Evolutionary conservation across 37 sponge, comb jelly and placozoan species (phyloP).

Genomic region (Aphrocallistes beatrix): DNA sequence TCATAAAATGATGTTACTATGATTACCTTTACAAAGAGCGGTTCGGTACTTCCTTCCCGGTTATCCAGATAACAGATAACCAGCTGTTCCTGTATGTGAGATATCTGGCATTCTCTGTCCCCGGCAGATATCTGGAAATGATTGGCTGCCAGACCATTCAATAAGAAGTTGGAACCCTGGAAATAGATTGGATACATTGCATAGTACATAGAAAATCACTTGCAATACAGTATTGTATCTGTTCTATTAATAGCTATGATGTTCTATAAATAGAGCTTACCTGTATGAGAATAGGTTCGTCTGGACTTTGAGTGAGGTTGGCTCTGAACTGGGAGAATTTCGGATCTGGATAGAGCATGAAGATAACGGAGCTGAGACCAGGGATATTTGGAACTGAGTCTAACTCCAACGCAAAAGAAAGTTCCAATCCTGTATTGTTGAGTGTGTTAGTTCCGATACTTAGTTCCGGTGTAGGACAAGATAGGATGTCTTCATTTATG

Average conservation of each 20-base stretch:
- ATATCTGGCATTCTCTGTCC: not conserved
- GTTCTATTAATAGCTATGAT: too few relatives aligned
- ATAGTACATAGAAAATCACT: too few relatives aligned
- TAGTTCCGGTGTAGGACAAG: conserved; percentile 10
- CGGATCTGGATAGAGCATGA: not conserved
- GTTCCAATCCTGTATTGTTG: not conserved
- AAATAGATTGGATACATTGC: too few relatives aligned
- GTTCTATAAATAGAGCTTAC: too few relatives aligned
- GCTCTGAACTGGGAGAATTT: not conserved
- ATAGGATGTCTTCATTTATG: not conserved
- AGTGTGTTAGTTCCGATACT: not conserved
- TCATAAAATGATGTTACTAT: too few relatives aligned
- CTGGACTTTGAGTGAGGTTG: not conserved
- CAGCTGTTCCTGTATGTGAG: not conserved
- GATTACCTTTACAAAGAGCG: not conserved
- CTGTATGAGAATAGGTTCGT: not conserved
- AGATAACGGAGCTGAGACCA: not conserved
- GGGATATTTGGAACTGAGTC: not conserved
- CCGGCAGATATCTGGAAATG: not conserved
- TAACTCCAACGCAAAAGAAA: not conserved
- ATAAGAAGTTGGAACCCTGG: not conserved
- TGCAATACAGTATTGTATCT: too few relatives aligned
- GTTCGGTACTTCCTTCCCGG: not conserved
- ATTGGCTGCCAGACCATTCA: not conserved
- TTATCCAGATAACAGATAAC: not conserved